Percentiles rank a stretch among this genome's conserved stretches.
phyloP scores from a whole-genome alignment of 2,888 invertebrate species.

The Thecocarcelia acutangulata region DNA sequence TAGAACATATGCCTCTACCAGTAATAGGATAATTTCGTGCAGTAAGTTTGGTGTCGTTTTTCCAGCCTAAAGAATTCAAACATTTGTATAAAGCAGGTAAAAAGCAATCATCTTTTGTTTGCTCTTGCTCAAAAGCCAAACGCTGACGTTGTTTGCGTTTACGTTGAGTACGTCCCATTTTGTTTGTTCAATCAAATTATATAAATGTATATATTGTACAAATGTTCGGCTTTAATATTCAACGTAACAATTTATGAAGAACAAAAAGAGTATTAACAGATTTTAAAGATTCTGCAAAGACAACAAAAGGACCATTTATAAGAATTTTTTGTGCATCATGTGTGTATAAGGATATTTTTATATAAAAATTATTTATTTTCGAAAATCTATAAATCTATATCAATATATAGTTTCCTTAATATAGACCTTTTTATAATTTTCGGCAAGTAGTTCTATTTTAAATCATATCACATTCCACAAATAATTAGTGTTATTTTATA shows the following conservation, averaged over 20 bases:
- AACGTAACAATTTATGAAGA: not conserved
- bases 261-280: constrained; percentile 38
- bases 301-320: constrained; percentile 50
- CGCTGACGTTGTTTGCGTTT: constrained; percentile 68
- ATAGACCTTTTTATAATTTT: no score
- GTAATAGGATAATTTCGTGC: constrained; percentile 85
- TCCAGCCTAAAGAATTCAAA: constrained; percentile 82
- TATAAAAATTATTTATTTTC: no score
- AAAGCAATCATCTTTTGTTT: constrained; percentile 55
- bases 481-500: no score
- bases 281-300: constrained; percentile 65
- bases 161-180: constrained; percentile 77
- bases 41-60: constrained; percentile 83
- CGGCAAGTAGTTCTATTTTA: no score
- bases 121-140: constrained; percentile 54
- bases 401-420: no score
- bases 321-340: no score
- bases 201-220: not conserved
- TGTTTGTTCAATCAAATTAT: not conserved
- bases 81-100: constrained; percentile 72
- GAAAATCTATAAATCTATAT: no score
- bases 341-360: no score
- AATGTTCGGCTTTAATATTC: constrained; percentile 7
- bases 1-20: constrained; percentile 89
- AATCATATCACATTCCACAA: no score